phyloP scores from a whole-genome alignment of 2,888 invertebrate genomes.

The Leptothorax acervorum region DNA sequence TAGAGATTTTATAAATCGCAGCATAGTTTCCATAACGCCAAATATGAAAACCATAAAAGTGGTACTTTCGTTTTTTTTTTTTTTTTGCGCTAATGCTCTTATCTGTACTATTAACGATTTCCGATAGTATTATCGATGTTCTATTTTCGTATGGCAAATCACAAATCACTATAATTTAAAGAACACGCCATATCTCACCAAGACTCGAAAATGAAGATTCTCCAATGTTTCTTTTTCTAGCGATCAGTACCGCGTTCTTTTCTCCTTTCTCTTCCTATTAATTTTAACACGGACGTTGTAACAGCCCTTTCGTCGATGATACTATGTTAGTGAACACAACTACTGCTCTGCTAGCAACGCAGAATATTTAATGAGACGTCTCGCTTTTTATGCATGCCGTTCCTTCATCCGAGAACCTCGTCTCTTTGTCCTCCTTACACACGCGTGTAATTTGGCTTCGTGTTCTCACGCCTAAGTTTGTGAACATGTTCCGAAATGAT shows the following conservation, averaged over 20 bases:
- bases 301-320: constrained; percentile 42
- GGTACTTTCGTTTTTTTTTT: background rate
- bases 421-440: constrained; percentile 18
- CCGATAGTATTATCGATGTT: constrained; percentile 29
- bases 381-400: constrained; percentile 17
- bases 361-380: constrained; percentile 51
- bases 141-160: constrained; percentile 25
- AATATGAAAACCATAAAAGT: constrained; percentile 19
- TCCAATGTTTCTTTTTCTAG: background rate
- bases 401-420: constrained; percentile 18
- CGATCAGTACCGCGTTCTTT: background rate
- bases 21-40: background rate
- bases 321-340: constrained; percentile 60
- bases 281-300: constrained; percentile 29
- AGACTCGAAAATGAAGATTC: constrained; percentile 1
- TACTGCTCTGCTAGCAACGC: constrained; percentile 52
- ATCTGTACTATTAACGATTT: constrained; percentile 24
- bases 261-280: constrained; percentile 9
- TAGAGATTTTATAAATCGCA: constrained; percentile 14
- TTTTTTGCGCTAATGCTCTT: background rate
- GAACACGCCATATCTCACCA: background rate
- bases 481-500: constrained; percentile 25
- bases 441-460: background rate
- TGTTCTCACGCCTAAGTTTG: constrained; percentile 10
- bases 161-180: constrained; percentile 34